Conservation (phyloP, 2,113 vertebrate species). For the Tringa solitaria region DNA sequence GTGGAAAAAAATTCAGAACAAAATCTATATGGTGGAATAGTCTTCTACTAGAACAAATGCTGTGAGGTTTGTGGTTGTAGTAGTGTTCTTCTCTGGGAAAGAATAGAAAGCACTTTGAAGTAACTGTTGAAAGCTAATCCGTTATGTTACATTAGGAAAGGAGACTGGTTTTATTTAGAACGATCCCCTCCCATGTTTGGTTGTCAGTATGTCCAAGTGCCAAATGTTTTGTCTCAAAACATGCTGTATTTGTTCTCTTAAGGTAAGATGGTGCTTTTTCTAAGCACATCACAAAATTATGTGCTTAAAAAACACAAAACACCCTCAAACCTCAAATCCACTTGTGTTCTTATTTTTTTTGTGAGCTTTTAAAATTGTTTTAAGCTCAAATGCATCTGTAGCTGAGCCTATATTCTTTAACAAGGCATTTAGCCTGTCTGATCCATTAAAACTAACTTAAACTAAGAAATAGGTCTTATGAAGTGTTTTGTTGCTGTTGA, state of each 20-base stretch:
- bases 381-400: not conserved
- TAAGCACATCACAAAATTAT: not conserved
- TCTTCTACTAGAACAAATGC: not conserved
- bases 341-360: not conserved
- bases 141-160: not conserved
- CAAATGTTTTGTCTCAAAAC: not conserved
- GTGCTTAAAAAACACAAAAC: not conserved
- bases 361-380: not conserved
- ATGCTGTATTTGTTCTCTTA: not conserved
- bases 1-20: not conserved
- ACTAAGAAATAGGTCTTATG: not conserved
- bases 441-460: not conserved
- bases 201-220: not conserved
- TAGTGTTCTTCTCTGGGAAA: not conserved
- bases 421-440: not conserved
- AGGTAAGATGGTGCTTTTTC: not conserved
- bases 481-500: not conserved
- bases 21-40: not conserved
- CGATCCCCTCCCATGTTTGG: not conserved
- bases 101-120: not conserved
- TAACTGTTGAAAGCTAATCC: not conserved
- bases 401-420: not conserved
- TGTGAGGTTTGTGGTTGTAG: not conserved
- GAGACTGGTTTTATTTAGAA: not conserved
- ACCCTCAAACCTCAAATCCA: not conserved